These are phyloP conservation scores for Zaprionus ornatus DNA, from an alignment of 1,140 invertebrate species.

Conservation along the genomic window DNA sequence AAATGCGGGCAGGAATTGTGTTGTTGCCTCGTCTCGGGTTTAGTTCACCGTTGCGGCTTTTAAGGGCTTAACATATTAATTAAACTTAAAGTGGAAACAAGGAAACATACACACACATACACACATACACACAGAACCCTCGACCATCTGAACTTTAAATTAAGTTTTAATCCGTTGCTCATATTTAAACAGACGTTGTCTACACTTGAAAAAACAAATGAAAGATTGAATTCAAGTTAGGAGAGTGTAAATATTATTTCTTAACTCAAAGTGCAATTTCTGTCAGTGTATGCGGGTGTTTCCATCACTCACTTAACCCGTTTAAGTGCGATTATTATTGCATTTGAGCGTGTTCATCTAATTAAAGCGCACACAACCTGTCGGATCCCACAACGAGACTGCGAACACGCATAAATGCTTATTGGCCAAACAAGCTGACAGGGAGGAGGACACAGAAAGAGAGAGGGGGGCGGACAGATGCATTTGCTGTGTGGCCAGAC, in stretches of 20 bases:
- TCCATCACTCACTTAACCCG: not conserved
- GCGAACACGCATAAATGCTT: conserved; percentile 34
- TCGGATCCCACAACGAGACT: conserved; percentile 2
- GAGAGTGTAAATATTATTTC: no score
- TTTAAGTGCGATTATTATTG: conserved; percentile 7
- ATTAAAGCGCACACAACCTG: conserved; percentile 17
- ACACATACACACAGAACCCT: not conserved
- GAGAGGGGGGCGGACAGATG: not conserved
- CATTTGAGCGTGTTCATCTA: not conserved
- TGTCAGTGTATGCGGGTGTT: not conserved
- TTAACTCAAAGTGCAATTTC: not conserved
- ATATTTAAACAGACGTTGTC: conserved; percentile 69
- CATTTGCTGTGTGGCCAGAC: no score
- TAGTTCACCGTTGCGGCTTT: conserved; percentile 69
- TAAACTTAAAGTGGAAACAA: conserved; percentile 77
- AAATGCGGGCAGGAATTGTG: not conserved
- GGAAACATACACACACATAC: conserved; percentile 19
- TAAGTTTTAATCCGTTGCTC: conserved; percentile 81
- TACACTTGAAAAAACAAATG: not conserved
- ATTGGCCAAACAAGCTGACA: conserved; percentile 3
- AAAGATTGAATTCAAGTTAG: no score
- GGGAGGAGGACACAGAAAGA: not conserved
- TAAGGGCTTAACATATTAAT: conserved; percentile 80
- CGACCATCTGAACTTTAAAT: conserved; percentile 71
- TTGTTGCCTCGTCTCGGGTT: conserved; percentile 31